Evolutionary conservation across 2,888 invertebrate species (phyloP).

Genomic region (Andrena dorsata): DNA sequence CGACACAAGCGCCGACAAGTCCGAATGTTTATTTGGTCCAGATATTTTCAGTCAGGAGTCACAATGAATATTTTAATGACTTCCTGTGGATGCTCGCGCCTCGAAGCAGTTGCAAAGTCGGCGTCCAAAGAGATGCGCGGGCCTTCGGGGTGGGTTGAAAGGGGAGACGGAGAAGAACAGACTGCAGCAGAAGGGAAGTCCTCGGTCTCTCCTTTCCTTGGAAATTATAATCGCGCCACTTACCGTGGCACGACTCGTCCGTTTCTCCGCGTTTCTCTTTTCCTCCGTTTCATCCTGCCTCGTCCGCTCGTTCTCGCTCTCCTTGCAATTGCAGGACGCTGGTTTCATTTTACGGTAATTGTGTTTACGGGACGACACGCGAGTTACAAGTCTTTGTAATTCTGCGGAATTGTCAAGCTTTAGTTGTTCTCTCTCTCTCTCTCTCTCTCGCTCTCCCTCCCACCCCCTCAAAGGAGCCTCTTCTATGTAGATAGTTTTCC

Average conservation of each 20-base stretch:
- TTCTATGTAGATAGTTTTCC: constrained; percentile 3
- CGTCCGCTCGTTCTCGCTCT: constrained; percentile 36
- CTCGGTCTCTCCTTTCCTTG: constrained; percentile 68
- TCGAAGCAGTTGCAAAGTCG: constrained; percentile 63
- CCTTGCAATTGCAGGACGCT: constrained; percentile 45
- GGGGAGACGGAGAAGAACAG: constrained; percentile 55
- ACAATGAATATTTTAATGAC: constrained; percentile 75
- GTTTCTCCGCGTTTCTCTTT: constrained; percentile 64
- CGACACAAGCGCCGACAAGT: constrained; percentile 45
- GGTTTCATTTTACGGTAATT: constrained; percentile 73
- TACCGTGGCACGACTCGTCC: constrained; percentile 69
- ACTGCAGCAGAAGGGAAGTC: constrained; percentile 67
- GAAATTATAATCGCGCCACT: constrained; percentile 82
- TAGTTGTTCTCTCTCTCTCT: constrained; percentile 18
- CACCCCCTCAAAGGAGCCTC: constrained; percentile 13
- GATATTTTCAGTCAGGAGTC: constrained; percentile 64
- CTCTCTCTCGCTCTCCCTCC: not conserved
- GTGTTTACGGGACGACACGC: constrained; percentile 77
- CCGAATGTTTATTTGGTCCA: constrained; percentile 67
- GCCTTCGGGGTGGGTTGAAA: constrained; percentile 3
- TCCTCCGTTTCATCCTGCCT: constrained; percentile 18
- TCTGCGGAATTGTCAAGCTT: constrained; percentile 58
- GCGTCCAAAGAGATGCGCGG: constrained; percentile 43
- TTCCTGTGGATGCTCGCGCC: constrained; percentile 68
- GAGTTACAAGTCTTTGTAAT: constrained; percentile 71